Base-by-base conservation (phyloP, 2,113 vertebrate species). In the Ceuthmochares aereus region DNA sequence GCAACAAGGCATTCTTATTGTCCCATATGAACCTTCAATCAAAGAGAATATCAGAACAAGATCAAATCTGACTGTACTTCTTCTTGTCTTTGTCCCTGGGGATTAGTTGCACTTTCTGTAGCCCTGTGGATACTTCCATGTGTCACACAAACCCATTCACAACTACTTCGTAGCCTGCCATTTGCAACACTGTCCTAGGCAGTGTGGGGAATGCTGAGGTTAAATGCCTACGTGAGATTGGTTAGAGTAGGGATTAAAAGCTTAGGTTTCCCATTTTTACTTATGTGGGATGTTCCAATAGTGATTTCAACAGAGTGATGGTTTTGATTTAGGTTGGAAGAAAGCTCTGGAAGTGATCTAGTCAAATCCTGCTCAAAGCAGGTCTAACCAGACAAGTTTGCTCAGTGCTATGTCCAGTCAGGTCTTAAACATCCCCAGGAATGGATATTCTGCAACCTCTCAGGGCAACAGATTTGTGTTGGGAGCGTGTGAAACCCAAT, bases 71-170 rank as follows among this genome's bases (percentile, higher is more conserved):
- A 51, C 47, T 36, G 4, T 55, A 78, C 47, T 49, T 22, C 17
- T 20, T 12, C 10, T 7, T 51, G 22, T 18, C 34, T 81, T 81
- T 69, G 19, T 78, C 55, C 16, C 51, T 8, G 6, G 36, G 64
- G 36, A 40, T 52, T 22, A 69, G 59, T 2, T 68, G 58, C 2
- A 8, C 9, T 67, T 70, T 54, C 60, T 75, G 30, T 45, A 58
- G 30, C 37, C 23, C 23, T 1, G 30, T 27, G 66, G 54, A 7
- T 16, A 10, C 22, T 29, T 5, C 14, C 17, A 8, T 15, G 34
- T 51, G 36, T n/a, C 42, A 14, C 1, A 0, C 32, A 85, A 63
- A 63, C 43, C 42, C 12, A 6, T 16, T 34, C 51, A 2, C 0
- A 11, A 54, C 7, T n/a, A 20, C 21, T 4, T 5, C 27, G 21